Base-by-base conservation (phyloP, 2,797 vertebrate genomes). In the Sebastes ruberrimus region DNA sequence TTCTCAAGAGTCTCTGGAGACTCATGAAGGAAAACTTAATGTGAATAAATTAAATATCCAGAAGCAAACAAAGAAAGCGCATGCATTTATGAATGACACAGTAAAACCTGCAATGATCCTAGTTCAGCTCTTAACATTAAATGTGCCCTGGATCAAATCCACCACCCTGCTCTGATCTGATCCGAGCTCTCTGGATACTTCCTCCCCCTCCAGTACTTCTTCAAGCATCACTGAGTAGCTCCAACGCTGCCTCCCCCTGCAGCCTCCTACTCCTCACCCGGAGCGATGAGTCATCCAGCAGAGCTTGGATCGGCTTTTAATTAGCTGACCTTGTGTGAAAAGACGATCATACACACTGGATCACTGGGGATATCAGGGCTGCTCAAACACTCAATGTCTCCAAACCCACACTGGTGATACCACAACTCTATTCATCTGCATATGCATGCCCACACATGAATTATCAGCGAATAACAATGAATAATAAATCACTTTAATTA, bases 221-320 rank as follows among this genome's bases (percentile, higher is more conserved):
- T 57, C 30, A 62, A 55, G 75, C 71, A 55, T 25, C 60, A 66
- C 38, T 64, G 63, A 77, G 69, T 74, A 82, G 33, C 73, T 69
- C 28, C 55, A 53, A 30, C 32, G 6, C 22, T 49, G 16, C 8
- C 10, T 13, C 59, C 69, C 55, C 9, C 74, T 7, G 69, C 81
- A 65, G 28, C 84, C 87, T 81, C 76, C 73, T 11, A 38, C 89
- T 82, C 73, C 78, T 80, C 77, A 66, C 79, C 69, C 57, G 71
- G 57, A 76, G 83, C 27, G 69, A 90, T 94, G 93, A 94, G 33
- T 94, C 95, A 94, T 86, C 83, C 85, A 69, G 67, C 84, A 77
- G 80, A 33, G 69, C 87, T 78, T 23, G n/a, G 80, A 91, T 88
- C 77, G 66, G 82, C 84, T 90, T 89, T 94, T 93, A 93, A 92